phyloP scores from a whole-genome alignment of 2,888 invertebrate species.

The Cistogaster globosa region DNA sequence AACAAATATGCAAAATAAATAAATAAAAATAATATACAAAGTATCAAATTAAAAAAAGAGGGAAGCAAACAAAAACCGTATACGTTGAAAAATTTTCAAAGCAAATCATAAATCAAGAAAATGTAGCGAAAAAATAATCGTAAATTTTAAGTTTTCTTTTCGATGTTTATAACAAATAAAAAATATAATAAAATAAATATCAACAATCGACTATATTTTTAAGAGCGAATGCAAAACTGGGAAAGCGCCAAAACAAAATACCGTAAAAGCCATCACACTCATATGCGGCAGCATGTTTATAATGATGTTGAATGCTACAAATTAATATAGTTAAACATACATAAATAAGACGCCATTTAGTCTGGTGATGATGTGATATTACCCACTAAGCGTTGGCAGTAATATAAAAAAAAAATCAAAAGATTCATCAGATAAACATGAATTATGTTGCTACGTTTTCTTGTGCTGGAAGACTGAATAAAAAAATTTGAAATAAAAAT shows the following conservation, averaged over 20 bases:
- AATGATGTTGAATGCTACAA: constrained; percentile 53
- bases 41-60: no score
- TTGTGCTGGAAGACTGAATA: no score
- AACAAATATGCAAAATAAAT: no score
- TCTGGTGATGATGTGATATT: constrained; percentile 53
- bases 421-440: constrained; percentile 28
- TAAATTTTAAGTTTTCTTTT: constrained; percentile 53
- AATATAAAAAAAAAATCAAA: constrained; percentile 22
- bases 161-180: constrained; percentile 47
- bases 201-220: constrained; percentile 11
- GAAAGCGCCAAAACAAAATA: constrained; percentile 30
- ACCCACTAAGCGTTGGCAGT: constrained; percentile 34
- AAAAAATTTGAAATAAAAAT: no score
- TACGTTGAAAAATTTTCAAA: constrained; percentile 29
- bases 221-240: constrained; percentile 7
- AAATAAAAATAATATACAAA: no score
- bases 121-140: constrained; percentile 59
- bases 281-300: constrained; percentile 29
- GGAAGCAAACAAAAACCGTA: no score
- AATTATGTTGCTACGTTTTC: constrained; percentile 10
- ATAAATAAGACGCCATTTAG: constrained; percentile 69
- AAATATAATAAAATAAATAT: constrained; percentile 64
- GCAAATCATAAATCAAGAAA: constrained; percentile 63
- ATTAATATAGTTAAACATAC: constrained; percentile 54
- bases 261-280: constrained; percentile 36